phyloP scores from a whole-genome alignment of 2,888 invertebrate genomes.

The Galerucella pusilla region DNA sequence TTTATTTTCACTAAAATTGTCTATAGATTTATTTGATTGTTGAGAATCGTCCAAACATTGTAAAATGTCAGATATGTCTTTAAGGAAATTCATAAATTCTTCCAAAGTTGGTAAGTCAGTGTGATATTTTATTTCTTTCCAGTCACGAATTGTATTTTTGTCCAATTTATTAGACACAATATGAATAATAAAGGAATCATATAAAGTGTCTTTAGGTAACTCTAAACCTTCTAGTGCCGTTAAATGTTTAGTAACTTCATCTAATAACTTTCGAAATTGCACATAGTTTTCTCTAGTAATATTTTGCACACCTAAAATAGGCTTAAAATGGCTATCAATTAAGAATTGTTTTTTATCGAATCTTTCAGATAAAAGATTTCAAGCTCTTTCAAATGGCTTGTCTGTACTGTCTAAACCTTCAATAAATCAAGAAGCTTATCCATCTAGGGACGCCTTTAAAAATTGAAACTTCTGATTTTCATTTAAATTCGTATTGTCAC shows the following conservation, averaged over 20 bases:
- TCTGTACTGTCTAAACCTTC: too few species aligned
- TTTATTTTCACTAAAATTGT: not conserved
- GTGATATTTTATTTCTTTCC: too few species aligned
- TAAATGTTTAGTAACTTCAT: constrained; percentile 21
- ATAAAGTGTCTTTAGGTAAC: constrained; percentile 11
- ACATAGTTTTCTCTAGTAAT: not conserved
- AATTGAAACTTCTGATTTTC: too few species aligned
- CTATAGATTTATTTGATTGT: not conserved
- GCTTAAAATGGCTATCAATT: constrained; percentile 28
- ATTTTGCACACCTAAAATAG: constrained; percentile 7
- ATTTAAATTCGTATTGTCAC: too few species aligned
- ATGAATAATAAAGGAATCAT: not conserved
- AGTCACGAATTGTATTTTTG: too few species aligned
- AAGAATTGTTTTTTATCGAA: constrained; percentile 39
- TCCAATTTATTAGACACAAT: too few species aligned
- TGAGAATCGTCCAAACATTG: not conserved
- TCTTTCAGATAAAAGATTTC: constrained; percentile 32
- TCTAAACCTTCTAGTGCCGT: constrained; percentile 14
- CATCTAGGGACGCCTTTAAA: too few species aligned
- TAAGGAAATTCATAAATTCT: too few species aligned
- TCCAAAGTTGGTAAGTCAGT: too few species aligned
- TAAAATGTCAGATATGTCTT: too few species aligned
- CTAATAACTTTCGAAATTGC: constrained; percentile 15
- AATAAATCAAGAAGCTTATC: too few species aligned
- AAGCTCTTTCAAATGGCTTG: constrained; percentile 15